Base-by-base conservation (phyloP, 2,888 invertebrate genomes). In the Perizoma affinitatum region DNA sequence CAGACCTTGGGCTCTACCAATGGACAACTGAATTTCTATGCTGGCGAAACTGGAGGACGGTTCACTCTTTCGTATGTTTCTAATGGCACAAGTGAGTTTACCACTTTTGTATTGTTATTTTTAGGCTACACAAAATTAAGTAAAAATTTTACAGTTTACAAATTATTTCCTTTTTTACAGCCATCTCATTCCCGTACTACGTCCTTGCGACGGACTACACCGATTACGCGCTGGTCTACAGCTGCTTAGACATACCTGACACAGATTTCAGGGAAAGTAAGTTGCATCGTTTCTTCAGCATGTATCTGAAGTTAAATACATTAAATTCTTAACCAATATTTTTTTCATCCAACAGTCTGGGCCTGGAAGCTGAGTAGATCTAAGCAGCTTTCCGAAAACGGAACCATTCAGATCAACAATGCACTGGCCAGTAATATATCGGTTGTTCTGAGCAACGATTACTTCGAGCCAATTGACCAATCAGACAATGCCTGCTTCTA, bases 211-310 rank as follows among this genome's bases (percentile, higher is more conserved):
- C 94, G 0, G 94, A 95, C 75, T 95, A 95, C 74, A 82, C 81
- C 0, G 86, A 88, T 65, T 95, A 93, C 69, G 88, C 94, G 0
- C 89, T 95, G 1, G 93, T 94, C 6, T 95, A 94, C 88, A 93
- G 94, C 55, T 95, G 95, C 72, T 82, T 84, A 4, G 87, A 88
- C 41, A 55, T 76, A 8, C 7, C 34, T 5, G 51, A 61, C 42
- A 10, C 59, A 4, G 81, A 87, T 61, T 84, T 73, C 52, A 86
- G 82, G 82, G 75, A 70, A 73, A 77, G 91, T 91, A 78, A 81
- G 71, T 73, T 44, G 6, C 11, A 6, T 0, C 4, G 4, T 11
- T 44, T 5, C 6, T 11, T 44, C 5, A 2, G 6, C 10, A 44
- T 11, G 3, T 4, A 1, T 22, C 22, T 22, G 22, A 22, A 22